These are phyloP conservation scores for Sarcophilus harrisii DNA, from an alignment of 2,797 vertebrate species.

Conservation along the genomic window DNA sequence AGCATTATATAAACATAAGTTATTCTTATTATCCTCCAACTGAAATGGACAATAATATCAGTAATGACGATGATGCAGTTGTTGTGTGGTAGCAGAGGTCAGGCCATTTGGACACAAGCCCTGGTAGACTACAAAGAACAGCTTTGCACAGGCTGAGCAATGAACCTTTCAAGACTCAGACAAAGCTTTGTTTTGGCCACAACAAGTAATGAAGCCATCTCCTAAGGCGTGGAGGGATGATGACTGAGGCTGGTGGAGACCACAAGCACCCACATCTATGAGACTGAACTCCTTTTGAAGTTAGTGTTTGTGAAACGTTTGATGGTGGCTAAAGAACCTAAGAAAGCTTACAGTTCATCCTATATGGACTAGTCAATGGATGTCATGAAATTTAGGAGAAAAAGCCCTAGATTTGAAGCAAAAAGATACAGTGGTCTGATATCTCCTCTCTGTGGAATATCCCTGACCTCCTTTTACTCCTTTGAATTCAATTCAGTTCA, in stretches of 20 bases:
- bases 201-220: background rate
- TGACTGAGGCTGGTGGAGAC: background rate
- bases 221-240: background rate
- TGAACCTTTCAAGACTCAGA: background rate
- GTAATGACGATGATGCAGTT: background rate
- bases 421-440: background rate
- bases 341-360: background rate
- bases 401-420: background rate
- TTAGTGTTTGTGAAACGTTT: background rate
- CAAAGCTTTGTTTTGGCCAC: background rate
- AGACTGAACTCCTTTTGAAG: background rate
- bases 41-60: background rate
- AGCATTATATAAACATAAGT: background rate
- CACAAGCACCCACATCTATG: background rate
- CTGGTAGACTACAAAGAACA: background rate
- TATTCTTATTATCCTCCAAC: background rate
- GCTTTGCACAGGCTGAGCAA: background rate
- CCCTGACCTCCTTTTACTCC: background rate
- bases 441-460: background rate
- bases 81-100: background rate
- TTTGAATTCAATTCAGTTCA: background rate
- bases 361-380: background rate
- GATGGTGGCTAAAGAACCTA: background rate
- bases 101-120: background rate
- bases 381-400: background rate